These are phyloP conservation scores for Limnephilus lunatus DNA, from an alignment of 2,888 invertebrate species.

Conservation along the genomic window DNA sequence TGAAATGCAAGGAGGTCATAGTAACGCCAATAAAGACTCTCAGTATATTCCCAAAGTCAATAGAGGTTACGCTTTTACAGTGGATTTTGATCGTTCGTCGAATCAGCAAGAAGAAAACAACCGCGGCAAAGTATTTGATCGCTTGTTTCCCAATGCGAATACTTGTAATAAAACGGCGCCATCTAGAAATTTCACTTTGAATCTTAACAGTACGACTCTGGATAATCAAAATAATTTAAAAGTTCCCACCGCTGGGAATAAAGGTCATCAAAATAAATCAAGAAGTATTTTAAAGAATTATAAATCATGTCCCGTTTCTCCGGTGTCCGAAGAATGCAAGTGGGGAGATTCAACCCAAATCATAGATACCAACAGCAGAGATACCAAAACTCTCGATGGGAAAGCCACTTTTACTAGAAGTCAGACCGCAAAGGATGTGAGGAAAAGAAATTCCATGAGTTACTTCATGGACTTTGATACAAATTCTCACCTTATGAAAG, in stretches of 20 bases:
- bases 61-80: slow-evolving; percentile 69
- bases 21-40: slow-evolving; percentile 32
- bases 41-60: slow-evolving; percentile 46
- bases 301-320: slow-evolving; percentile 89
- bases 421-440: slow-evolving; percentile 73
- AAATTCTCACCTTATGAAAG: slow-evolving; percentile 73
- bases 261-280: slow-evolving; percentile 65
- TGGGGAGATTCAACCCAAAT: slow-evolving; percentile 75
- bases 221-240: slow-evolving; percentile 70
- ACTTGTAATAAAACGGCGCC: slow-evolving; percentile 15
- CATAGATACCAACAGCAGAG: not conserved
- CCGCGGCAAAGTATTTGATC: slow-evolving; percentile 73
- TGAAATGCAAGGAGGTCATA: not conserved
- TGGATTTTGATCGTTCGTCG: slow-evolving; percentile 69
- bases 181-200: slow-evolving; percentile 73
- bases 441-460: slow-evolving; percentile 80
- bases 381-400: slow-evolving; percentile 67
- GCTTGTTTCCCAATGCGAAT: slow-evolving; percentile 71
- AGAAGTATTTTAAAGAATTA: slow-evolving; percentile 81
- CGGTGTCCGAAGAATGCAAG: slow-evolving; percentile 87
- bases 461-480: slow-evolving; percentile 82
- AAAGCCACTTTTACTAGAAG: slow-evolving; percentile 71
- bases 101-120: slow-evolving; percentile 48
- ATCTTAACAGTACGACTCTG: slow-evolving; percentile 70
- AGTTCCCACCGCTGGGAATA: not conserved